Conservation (phyloP, 2,113 vertebrate species). For the Corythornis madagascariensis region DNA sequence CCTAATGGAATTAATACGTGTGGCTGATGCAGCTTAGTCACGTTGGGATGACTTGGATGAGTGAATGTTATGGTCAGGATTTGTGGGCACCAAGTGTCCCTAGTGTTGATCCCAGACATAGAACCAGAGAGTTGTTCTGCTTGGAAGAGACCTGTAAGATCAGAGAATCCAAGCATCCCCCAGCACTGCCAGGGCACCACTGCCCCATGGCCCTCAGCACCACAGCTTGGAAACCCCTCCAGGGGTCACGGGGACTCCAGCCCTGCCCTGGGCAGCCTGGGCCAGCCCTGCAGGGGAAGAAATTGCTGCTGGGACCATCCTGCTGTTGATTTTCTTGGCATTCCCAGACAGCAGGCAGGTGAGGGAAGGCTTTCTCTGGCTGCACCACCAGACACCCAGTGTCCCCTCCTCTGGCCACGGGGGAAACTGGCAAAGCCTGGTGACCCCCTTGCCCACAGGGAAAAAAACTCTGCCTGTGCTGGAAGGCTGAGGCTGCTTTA, state of each 20-base stretch:
- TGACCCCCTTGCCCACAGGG: background rate
- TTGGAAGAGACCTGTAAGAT: background rate
- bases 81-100: background rate
- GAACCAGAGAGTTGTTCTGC: background rate
- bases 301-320: background rate
- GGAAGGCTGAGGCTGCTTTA: slow-evolving; percentile 14
- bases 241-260: background rate
- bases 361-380: background rate
- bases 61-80: background rate
- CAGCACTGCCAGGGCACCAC: background rate
- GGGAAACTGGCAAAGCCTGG: background rate
- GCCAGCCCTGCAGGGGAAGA: no score
- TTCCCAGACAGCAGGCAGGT: background rate
- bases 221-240: background rate
- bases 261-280: background rate
- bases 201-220: background rate
- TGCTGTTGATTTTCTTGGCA: rapidly evolving
- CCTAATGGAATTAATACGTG: background rate
- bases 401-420: background rate
- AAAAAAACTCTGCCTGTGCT: background rate
- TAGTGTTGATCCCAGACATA: background rate
- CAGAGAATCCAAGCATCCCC: background rate
- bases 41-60: background rate
- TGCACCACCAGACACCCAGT: background rate
- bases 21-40: background rate